Conservation (phyloP, 2,113 vertebrate genomes). For the Sylvia atricapilla region DNA sequence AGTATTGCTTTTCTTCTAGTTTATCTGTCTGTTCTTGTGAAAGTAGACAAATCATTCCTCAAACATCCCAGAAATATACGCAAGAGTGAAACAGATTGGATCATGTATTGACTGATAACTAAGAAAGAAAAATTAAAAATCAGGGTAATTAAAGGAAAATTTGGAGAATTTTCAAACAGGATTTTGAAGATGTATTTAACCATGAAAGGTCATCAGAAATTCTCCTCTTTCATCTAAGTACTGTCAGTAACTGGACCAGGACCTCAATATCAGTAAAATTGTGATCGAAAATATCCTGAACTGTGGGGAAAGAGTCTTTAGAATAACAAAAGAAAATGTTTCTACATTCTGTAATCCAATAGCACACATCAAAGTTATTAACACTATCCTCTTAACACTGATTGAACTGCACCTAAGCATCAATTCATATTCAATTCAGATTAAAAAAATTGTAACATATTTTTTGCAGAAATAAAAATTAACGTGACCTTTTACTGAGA, state of each 20-base stretch:
- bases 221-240: background rate
- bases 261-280: background rate
- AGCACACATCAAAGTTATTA: background rate
- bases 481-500: background rate
- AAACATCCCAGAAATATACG: background rate
- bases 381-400: background rate
- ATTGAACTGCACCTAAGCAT: constrained; percentile 2
- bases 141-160: background rate
- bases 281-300: background rate
- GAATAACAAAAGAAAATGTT: constrained; percentile 5
- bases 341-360: background rate
- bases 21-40: background rate
- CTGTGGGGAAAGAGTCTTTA: background rate
- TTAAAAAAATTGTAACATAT: background rate
- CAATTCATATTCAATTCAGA: background rate
- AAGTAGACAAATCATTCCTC: background rate
- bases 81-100: background rate
- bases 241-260: background rate
- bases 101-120: background rate
- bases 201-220: background rate
- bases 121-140: background rate
- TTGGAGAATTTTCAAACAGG: background rate
- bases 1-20: background rate
- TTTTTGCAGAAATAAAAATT: background rate
- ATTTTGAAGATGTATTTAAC: background rate